Conservation (phyloP, 2,888 invertebrate genomes). For the Atrina japonica region DNA sequence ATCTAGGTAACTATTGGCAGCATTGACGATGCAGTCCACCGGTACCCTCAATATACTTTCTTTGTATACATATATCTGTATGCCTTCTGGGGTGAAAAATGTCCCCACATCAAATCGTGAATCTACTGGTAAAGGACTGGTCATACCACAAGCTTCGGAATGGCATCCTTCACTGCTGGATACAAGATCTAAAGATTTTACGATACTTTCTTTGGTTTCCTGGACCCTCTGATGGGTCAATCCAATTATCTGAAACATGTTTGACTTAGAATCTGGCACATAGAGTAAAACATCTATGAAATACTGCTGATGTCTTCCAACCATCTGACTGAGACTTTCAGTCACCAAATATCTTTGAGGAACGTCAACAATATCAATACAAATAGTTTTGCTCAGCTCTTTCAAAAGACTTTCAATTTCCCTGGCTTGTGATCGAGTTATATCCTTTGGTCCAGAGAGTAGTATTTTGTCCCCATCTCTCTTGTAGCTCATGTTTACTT, state of each 20-base stretch:
- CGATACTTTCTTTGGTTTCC: neutral
- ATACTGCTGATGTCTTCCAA: neutral
- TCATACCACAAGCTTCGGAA: neutral
- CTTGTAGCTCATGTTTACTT: constrained; percentile 17
- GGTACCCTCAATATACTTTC: constrained; percentile 34
- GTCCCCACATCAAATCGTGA: constrained; percentile 1
- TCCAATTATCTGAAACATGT: constrained; percentile 4
- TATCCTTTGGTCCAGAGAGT: constrained; percentile 1
- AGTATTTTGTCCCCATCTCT: neutral
- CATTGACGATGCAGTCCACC: constrained; percentile 44
- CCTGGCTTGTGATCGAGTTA: neutral
- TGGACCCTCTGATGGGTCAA: neutral
- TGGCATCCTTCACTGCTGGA: neutral
- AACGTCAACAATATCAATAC: constrained; percentile 16
- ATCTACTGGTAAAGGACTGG: constrained; percentile 6
- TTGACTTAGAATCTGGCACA: neutral
- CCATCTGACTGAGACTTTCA: constrained; percentile 2
- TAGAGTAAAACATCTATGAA: constrained; percentile 8
- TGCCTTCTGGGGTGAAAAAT: constrained; percentile 24
- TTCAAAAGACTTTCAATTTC: neutral
- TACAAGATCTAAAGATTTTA: neutral
- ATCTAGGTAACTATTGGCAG: constrained; percentile 35
- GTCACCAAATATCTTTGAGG: neutral
- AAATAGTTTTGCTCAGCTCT: constrained; percentile 9
- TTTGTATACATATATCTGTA: constrained; percentile 25